Percentiles rank a stretch among this genome's conserved stretches.
Evolutionary conservation across 2,888 invertebrate species (phyloP).

Genomic region (Drosophila nigritarsus): DNA sequence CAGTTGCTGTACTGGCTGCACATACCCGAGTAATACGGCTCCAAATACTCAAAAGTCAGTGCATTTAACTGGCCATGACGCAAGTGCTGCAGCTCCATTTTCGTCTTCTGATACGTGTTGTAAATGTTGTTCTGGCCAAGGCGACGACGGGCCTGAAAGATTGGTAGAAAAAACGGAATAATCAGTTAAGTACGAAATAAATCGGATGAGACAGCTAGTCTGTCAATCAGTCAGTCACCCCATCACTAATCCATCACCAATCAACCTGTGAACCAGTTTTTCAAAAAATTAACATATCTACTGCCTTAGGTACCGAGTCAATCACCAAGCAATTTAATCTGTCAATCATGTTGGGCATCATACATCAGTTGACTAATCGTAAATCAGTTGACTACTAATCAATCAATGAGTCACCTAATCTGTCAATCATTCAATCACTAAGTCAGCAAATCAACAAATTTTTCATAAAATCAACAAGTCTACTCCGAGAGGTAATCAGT

Average conservation of each 20-base stretch:
- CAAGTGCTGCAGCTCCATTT: slow-evolving; percentile 93
- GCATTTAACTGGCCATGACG: slow-evolving; percentile 91
- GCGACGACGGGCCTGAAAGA: slow-evolving; percentile 87
- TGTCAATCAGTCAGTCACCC: background rate
- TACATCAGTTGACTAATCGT: no score
- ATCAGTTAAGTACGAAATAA: background rate
- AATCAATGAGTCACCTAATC: background rate
- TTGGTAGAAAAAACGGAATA: background rate
- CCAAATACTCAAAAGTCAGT: slow-evolving; percentile 94
- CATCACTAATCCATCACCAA: background rate
- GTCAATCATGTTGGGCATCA: no score
- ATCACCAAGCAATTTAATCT: no score
- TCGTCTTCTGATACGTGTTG: slow-evolving; percentile 89
- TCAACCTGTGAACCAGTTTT: no score
- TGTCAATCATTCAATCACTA: background rate
- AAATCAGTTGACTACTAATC: background rate
- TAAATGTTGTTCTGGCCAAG: slow-evolving; percentile 86
- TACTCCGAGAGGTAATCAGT: background rate
- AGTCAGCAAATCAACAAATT: background rate
- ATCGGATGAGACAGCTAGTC: background rate
- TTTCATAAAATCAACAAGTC: background rate
- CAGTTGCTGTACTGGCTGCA: slow-evolving; percentile 93
- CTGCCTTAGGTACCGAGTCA: no score
- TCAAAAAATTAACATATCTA: no score
- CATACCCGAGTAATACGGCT: slow-evolving; percentile 93